Percentiles rank a stretch among this genome's conserved stretches.
These are phyloP conservation scores for Pecten maximus DNA, from an alignment of 2,888 invertebrate species.

Conservation along the genomic window DNA sequence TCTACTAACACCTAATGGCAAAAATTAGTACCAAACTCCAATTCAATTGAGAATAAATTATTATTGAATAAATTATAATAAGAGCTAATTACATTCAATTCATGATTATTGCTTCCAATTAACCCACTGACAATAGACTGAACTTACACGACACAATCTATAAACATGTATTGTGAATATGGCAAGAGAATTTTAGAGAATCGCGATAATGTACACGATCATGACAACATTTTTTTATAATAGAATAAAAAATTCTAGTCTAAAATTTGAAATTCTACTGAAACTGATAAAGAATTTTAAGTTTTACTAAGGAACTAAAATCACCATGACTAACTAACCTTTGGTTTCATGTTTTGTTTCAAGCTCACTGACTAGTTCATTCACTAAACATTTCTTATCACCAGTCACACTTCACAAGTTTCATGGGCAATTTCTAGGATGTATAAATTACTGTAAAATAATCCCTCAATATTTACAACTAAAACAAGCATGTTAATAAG, in stretches of 20 bases:
- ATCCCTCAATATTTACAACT: neutral
- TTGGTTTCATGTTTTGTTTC: neutral
- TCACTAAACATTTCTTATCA: neutral
- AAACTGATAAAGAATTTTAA: neutral
- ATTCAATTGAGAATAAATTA: no score
- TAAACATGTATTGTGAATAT: neutral
- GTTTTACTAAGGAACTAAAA: neutral
- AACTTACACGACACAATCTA: neutral
- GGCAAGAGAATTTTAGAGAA: no score
- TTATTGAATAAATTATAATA: neutral
- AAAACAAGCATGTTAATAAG: no score
- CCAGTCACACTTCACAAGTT: neutral
- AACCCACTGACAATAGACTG: neutral
- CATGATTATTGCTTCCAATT: neutral
- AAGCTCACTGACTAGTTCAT: neutral
- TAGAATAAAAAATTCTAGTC: neutral
- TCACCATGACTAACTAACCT: neutral
- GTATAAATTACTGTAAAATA: neutral
- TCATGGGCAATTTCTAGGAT: neutral
- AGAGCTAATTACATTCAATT: neutral
- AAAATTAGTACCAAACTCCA: no score
- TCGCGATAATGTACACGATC: no score
- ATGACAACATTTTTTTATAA: neutral
- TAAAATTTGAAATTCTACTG: neutral
- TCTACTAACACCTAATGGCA: no score